A percentile compares a stretch with the other conserved stretches of the same genome.
Conservation (phyloP, 1,140 invertebrate genomes). For the Atopsyche davidsoni region DNA sequence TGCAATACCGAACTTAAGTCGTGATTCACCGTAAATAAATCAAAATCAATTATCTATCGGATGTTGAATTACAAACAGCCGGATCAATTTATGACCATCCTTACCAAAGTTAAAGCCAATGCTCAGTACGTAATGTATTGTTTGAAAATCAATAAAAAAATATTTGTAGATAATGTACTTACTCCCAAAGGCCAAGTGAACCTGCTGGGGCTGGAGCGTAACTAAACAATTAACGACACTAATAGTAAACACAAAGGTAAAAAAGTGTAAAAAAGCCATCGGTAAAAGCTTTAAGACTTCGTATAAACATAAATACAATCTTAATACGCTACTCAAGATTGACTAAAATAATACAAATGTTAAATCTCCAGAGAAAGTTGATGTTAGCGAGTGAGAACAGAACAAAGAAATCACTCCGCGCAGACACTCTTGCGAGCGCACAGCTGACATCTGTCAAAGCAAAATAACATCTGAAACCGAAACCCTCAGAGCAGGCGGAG, state of each 20-base stretch:
- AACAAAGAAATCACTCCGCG: conserved; percentile 16
- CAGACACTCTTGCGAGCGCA: not conserved
- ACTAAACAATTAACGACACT: conserved; percentile 6
- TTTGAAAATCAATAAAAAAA: no score
- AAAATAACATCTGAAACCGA: no score
- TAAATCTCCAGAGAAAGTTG: not conserved
- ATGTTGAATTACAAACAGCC: no score
- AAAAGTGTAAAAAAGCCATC: conserved; percentile 15
- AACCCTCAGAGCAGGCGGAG: no score
- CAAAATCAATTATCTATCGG: no score
- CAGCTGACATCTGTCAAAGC: conserved; percentile 23
- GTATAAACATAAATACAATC: no score
- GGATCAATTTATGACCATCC: no score
- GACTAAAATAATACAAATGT: not conserved
- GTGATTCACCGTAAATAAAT: no score
- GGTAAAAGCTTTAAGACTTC: no score
- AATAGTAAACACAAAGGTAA: conserved; percentile 11
- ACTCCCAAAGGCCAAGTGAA: conserved; percentile 27
- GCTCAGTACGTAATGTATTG: no score
- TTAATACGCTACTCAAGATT: not conserved
- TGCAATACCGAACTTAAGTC: no score
- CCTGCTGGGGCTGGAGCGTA: conserved; percentile 21
- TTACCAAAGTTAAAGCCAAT: no score
- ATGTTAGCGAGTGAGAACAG: not conserved
- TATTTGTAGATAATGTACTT: conserved; percentile 1